Evolutionary conservation across 2,113 vertebrate species (phyloP), one percentile per base, ranked within the genome.

Genomic region (Scomber scombrus): DNA sequence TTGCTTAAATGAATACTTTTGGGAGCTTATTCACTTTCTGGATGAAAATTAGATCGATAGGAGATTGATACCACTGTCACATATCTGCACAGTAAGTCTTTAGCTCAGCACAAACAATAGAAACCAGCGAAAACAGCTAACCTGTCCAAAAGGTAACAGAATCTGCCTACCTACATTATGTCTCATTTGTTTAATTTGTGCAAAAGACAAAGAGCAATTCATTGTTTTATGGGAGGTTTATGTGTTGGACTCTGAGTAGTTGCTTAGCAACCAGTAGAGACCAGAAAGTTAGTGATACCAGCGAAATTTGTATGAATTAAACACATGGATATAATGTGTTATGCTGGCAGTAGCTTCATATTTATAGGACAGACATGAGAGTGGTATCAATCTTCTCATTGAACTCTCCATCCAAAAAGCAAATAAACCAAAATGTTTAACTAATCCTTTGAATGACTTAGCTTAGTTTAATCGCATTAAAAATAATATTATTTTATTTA

Each of bases 1-100:
- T 26, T 78, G 51, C 47, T 73, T 57, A 3, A 26, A 29, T n/a
- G 18, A 61, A 46, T n/a, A 45, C 46, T 31, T 60, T 26, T 79
- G 40, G 45, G 15, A 80, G 7, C 1, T 62, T 23, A 15, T 57
- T 73, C 18, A 3, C 55, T 18, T 68, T 3, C 16, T 45, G 23
- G 34, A 2, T 3, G 50, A 71, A n/a, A 62, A 34, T 60, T 31
- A 56, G 13, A 56, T 43, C 19, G 3, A 26, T 26, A 61, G 34
- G 10, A 11, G 23, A 19, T 16, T 67, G 13, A 52, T 51, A 31
- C 49, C 18, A 7, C 6, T 40, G 9, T 40, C 34, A 40, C 34
- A 40, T 40, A 40, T 40, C 34, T 40, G 7, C 9, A 40, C 8
- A 40, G 34, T 40, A 40, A 40, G 43, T 63, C 9, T 21, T 62